Evolutionary conservation across 1,140 invertebrate genomes (phyloP).

Genomic region (Ceratina australensis): DNA sequence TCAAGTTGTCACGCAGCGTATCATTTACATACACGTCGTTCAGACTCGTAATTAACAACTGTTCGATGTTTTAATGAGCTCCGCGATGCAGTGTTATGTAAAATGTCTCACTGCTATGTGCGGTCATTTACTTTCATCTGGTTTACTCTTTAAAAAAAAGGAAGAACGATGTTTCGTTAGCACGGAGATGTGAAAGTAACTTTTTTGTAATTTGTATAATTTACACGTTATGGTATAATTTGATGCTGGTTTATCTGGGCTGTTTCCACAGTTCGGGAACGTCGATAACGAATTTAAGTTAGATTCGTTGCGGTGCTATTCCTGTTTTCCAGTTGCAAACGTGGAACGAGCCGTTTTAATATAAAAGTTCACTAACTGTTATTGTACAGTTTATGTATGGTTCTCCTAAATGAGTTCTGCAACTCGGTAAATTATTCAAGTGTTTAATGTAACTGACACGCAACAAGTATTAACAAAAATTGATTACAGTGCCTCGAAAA

Average conservation of each 20-base stretch:
- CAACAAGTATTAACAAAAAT: too few species aligned
- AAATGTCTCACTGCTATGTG: neutral
- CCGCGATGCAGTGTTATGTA: neutral
- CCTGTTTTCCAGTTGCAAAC: neutral
- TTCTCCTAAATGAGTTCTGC: neutral
- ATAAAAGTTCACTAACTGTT: conserved; percentile 10
- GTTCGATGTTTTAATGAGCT: neutral
- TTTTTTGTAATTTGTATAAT: conserved; percentile 7
- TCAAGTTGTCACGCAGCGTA: neutral
- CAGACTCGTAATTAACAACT: neutral
- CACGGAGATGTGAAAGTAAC: neutral
- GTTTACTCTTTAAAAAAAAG: neutral
- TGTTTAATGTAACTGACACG: neutral
- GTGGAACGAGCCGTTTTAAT: neutral
- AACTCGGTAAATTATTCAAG: neutral
- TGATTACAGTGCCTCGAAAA: too few species aligned
- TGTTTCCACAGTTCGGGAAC: neutral
- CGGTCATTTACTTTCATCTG: neutral
- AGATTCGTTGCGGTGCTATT: neutral
- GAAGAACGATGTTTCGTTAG: neutral
- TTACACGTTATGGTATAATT: neutral
- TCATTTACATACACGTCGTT: neutral
- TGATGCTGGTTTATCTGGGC: neutral
- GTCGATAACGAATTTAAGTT: conserved; percentile 6
- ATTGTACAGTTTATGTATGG: neutral